phyloP scores from a whole-genome alignment of 2,113 vertebrate genomes.

The Zosterops lateralis region DNA sequence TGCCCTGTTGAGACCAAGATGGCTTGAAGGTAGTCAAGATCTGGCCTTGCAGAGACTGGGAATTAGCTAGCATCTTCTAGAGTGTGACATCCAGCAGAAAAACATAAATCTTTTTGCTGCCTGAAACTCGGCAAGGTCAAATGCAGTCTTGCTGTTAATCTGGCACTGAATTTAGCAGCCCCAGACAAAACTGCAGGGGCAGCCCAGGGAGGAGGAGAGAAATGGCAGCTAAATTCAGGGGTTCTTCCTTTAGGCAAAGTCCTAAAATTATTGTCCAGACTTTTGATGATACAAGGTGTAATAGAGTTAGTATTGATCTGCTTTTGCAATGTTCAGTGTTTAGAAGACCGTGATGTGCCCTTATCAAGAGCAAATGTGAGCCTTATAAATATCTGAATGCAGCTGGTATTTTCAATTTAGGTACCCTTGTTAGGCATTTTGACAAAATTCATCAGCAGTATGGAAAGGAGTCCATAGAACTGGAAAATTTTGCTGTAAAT shows the following conservation, averaged over 20 bases:
- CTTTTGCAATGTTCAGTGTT: not conserved
- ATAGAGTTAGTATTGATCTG: not conserved
- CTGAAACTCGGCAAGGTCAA: not conserved
- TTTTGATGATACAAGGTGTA: not conserved
- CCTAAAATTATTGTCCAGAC: not conserved
- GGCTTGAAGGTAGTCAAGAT: not conserved
- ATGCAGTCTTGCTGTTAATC: not conserved
- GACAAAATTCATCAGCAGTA: conserved; percentile 5
- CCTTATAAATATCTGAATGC: not conserved
- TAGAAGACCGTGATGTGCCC: not conserved
- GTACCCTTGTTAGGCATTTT: not conserved
- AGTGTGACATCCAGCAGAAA: not conserved
- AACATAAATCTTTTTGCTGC: not conserved
- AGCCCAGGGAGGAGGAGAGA: not conserved
- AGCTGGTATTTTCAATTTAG: conserved; percentile 25
- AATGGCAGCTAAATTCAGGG: not conserved
- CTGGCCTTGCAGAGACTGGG: not conserved
- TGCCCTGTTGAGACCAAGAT: not conserved
- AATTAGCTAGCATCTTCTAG: not conserved
- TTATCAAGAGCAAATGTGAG: not conserved
- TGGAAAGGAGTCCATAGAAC: conserved; percentile 35
- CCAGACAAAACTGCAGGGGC: not conserved
- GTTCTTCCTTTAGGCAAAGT: not conserved
- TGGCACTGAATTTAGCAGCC: not conserved
- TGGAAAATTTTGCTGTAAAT: conserved; percentile 41